Base-by-base conservation (phyloP, 1,140 invertebrate species). In the Trachymyrmex septentrionalis region DNA sequence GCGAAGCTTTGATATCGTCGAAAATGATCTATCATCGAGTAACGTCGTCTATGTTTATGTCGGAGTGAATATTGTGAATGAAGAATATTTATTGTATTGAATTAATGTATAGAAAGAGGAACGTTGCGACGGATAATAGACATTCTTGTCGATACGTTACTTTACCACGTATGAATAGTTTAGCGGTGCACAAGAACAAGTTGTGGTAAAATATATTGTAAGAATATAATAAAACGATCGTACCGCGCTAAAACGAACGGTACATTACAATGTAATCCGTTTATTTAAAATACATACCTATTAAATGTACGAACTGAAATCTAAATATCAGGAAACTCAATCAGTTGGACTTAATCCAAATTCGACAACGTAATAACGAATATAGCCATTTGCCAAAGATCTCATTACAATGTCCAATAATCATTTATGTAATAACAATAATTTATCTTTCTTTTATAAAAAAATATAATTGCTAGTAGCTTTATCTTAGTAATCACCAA, bases 241-340 rank as follows among this genome's bases (percentile, higher is more conserved):
- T 92, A 90, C 88, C 44, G 84, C 27, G 76, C 89, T 91, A 85
- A 91, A 88, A 89, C 71, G 87, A 91, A 88, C 89, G 91, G 90
- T 87, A 90, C 80, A 89, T 86, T 91, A 86, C 89, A 93, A 44
- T 93, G 90, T 93, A 93, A 88, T 90, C 91, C 91, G 88, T 94
- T 94, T 92, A 86, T 92, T 93, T 93, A 91, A 93, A 94, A 94
- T 94, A 93, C 93, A 93, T 93, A 92, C 88, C 86, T 80, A 63
- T 77, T 90, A 86, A 90, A 66, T 88, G 77, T 88, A 90, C 75
- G 76, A 53, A 88, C 2, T 34, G 24, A 80, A 55, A 21, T 69
- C 21, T 34, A 69, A 80, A 55, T 69, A 55, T 34, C 16, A 44
- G 16, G 10, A 44, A 69, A 80, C 30, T 69, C 9, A 24, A n/a